Conservation (phyloP, 2,113 vertebrate genomes). For the Pimephales promelas region DNA sequence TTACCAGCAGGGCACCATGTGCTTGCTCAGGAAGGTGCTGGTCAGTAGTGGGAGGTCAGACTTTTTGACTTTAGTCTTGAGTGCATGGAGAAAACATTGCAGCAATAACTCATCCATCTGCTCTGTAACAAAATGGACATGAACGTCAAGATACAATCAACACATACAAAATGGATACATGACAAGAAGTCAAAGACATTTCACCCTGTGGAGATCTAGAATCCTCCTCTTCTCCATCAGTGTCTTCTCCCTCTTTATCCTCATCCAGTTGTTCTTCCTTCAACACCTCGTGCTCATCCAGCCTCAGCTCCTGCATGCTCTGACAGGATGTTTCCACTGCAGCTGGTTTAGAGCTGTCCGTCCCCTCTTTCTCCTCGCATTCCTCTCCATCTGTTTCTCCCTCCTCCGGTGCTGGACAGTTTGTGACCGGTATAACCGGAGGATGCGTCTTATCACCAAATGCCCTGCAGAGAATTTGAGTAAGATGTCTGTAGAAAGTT, state of each 20-base stretch:
- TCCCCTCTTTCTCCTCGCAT: constrained; percentile 40
- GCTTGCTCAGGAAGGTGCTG: constrained; percentile 89
- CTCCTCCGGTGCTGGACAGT: constrained; percentile 52
- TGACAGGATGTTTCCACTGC: constrained; percentile 56
- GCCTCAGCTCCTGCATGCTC: constrained; percentile 62
- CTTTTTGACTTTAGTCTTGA: constrained; percentile 92
- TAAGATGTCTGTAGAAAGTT: neutral
- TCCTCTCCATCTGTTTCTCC: constrained; percentile 47
- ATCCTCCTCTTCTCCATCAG: constrained; percentile 64
- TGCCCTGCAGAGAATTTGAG: constrained; percentile 72
- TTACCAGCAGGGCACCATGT: constrained; percentile 96
- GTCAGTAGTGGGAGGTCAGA: constrained; percentile 93
- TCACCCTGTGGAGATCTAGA: constrained; percentile 84
- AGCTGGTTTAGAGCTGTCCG: constrained; percentile 50
- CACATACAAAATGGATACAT: neutral
- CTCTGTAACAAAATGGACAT: constrained; percentile 74
- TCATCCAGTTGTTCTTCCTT: constrained; percentile 50
- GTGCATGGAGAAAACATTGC: constrained; percentile 90
- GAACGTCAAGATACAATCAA: constrained; percentile 20
- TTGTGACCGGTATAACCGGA: constrained; percentile 78
- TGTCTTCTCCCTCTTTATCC: constrained; percentile 51
- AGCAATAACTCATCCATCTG: constrained; percentile 88
- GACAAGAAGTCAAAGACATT: neutral
- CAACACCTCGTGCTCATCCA: constrained; percentile 54
- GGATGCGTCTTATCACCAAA: constrained; percentile 89